Percentiles rank a stretch among this genome's conserved stretches.
Conservation (phyloP, 2,113 vertebrate species). For the Strix aluco region DNA sequence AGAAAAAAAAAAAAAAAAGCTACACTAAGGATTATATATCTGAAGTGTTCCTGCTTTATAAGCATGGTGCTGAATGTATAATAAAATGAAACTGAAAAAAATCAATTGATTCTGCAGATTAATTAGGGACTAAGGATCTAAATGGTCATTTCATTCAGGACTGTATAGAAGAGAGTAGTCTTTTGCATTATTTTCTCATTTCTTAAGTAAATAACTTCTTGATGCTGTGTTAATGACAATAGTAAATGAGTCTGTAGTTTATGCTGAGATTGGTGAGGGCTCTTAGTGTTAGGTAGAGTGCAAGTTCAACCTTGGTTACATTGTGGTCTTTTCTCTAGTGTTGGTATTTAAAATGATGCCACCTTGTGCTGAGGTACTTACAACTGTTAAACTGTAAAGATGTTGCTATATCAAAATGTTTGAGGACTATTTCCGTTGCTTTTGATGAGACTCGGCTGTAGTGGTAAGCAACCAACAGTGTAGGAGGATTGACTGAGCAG, state of each 20-base stretch:
- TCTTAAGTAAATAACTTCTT: background rate
- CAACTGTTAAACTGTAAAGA: background rate
- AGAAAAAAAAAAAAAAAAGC: background rate
- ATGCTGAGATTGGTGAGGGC: background rate
- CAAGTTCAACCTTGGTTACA: background rate
- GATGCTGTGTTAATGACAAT: background rate
- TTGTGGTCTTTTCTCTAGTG: background rate
- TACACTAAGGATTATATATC: background rate
- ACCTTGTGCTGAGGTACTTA: background rate
- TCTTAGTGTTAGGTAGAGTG: background rate
- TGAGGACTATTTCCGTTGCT: background rate
- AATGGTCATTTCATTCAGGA: background rate
- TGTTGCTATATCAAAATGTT: background rate
- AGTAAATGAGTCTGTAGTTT: background rate
- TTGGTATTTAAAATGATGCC: background rate
- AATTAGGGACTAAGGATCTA: background rate
- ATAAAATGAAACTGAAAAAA: background rate
- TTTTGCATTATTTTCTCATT: background rate
- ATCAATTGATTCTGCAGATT: background rate
- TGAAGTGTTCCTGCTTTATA: background rate
- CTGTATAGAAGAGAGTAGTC: background rate
- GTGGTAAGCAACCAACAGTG: background rate
- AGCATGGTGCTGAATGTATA: background rate
- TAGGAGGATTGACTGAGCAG: background rate
- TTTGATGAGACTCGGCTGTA: background rate